Conservation (phyloP, 1,140 invertebrate genomes). For the Tribolium castaneum region DNA sequence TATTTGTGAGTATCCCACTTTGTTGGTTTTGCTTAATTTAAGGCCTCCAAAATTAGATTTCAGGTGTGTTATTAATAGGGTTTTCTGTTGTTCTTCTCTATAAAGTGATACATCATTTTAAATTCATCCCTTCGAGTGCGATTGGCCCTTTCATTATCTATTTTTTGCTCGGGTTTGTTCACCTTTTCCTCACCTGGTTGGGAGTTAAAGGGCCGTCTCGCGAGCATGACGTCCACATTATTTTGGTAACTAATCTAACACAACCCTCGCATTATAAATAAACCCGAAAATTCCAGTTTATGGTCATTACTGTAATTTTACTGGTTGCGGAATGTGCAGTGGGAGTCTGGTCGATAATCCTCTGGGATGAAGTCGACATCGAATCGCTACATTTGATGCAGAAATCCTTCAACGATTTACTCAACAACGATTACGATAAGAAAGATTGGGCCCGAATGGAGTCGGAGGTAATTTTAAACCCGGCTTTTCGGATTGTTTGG, state of each 20-base stretch:
- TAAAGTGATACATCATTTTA: conserved; percentile 59
- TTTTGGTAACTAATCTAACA: conserved; percentile 54
- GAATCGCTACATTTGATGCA: conserved; percentile 55
- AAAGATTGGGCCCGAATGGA: conserved; percentile 57
- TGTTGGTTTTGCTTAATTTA: conserved; percentile 30
- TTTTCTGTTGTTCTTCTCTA: conserved; percentile 55
- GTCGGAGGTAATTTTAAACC: conserved; percentile 49
- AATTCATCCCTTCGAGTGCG: conserved; percentile 57
- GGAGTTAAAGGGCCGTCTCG: conserved; percentile 59
- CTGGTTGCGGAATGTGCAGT: conserved; percentile 55
- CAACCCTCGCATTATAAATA: not conserved
- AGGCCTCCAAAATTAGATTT: conserved; percentile 50
- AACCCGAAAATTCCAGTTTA: conserved; percentile 55
- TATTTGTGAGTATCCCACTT: conserved; percentile 59
- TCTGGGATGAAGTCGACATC: conserved; percentile 56
- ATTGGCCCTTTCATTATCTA: conserved; percentile 58
- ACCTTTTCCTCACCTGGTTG: conserved; percentile 60
- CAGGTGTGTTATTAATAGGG: conserved; percentile 57
- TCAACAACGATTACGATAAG: conserved; percentile 53
- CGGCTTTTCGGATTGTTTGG: not conserved
- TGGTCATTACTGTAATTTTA: conserved; percentile 56
- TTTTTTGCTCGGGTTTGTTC: conserved; percentile 56
- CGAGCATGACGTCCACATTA: conserved; percentile 60
- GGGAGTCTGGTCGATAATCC: conserved; percentile 58
- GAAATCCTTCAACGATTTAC: conserved; percentile 53